Evolutionary conservation across 2,888 invertebrate genomes (phyloP), one percentile per base, ranked within the genome.

Genomic region (Epicampocera succincta): DNA sequence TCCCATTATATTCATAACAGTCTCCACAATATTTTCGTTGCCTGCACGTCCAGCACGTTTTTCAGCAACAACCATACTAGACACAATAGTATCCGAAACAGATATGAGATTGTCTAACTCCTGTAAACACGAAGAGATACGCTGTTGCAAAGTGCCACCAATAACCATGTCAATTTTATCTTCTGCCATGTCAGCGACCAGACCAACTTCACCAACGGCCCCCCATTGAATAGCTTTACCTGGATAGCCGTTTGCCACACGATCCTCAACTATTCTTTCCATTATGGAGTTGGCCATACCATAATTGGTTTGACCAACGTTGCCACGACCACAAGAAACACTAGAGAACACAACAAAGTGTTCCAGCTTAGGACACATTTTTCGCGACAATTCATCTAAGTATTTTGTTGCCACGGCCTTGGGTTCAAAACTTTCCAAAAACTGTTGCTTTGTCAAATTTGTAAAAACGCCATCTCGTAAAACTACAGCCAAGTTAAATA

Each of bases 291-390:
- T 98, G 29, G 96, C 95, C 92, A 95, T 94, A 33, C 96, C 97
- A 89, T 97, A 97, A 65, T 86, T 84, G 1, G 95, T 94, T 91
- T 98, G 97, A 1, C 97, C 97, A 8, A 95, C 94, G 90, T 97
- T 97, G 85, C 97, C 97, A 46, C 96, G 93, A 38, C 97, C 97
- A 89, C 97, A 96, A 0, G 96, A 95, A 4, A 97, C 95, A 8
- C 97, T 97, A 0, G 97, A 97, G 91, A 97, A 98, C 19, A 96
- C 94, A 1, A 98, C 96, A 89, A 97, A 98, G 91, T 95, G 93
- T 87, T 93, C 92, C 19, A 93, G 86, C 1, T 90, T 56, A 1
- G 92, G 92, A 83, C 94, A 94, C 76, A 92, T 83, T 69, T 90
- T 89, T 60, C 95, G 92, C 0, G 93, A 93, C 3, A 93, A 89